phyloP scores from a whole-genome alignment of 2,797 vertebrate species.

The Ispidina lecontei region DNA sequence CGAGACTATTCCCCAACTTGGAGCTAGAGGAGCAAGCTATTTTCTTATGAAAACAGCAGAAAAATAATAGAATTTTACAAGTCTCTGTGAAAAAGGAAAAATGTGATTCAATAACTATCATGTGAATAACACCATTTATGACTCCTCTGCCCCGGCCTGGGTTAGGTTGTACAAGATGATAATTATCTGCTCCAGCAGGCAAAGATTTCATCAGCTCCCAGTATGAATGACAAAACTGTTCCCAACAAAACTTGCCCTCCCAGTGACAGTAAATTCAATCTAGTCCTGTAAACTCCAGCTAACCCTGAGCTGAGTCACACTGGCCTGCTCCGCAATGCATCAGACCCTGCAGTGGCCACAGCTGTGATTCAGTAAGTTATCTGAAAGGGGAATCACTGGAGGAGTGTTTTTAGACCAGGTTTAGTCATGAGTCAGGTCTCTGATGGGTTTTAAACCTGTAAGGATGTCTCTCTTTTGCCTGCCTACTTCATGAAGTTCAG shows the following conservation, averaged over 20 bases:
- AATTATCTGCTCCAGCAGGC: conserved; percentile 3
- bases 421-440: not conserved
- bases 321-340: not conserved
- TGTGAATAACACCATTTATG: not conserved
- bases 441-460: not conserved
- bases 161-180: not conserved
- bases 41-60: not conserved
- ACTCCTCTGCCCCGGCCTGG: not conserved
- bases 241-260: conserved; percentile 27
- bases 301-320: conserved; percentile 48
- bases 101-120: not conserved
- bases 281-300: conserved; percentile 11
- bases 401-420: not conserved
- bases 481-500: not conserved
- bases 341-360: not conserved
- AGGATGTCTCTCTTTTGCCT: not conserved
- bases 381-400: not conserved
- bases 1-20: not conserved
- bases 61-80: not conserved
- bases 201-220: conserved; percentile 26
- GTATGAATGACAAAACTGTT: conserved; percentile 53
- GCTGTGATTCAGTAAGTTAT: not conserved
- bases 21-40: not conserved
- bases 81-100: not conserved
- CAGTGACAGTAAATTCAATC: conserved; percentile 54